phyloP scores from a whole-genome alignment of 1,140 invertebrate genomes.

The Heliconius congener region DNA sequence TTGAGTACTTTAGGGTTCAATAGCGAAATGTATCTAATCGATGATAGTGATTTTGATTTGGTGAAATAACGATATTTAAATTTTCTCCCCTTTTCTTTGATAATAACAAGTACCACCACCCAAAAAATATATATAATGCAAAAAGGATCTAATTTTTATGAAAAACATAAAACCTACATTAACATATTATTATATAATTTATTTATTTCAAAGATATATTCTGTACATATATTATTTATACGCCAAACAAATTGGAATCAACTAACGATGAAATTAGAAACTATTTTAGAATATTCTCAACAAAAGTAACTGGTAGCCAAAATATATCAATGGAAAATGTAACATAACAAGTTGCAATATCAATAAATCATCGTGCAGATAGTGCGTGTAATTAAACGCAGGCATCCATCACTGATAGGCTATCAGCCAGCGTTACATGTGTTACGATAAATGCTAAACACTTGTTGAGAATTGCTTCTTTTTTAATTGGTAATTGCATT shows the following conservation, averaged over 20 bases:
- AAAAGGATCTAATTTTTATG: too few relatives aligned
- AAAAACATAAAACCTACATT: too few relatives aligned
- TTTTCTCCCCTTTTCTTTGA: too few relatives aligned
- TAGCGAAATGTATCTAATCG: not conserved
- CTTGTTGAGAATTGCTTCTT: not conserved
- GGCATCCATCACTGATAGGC: conserved; percentile 45
- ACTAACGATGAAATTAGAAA: not conserved
- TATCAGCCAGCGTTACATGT: conserved; percentile 38
- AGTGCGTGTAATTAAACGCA: conserved; percentile 43
- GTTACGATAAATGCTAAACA: conserved; percentile 36
- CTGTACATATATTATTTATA: too few relatives aligned
- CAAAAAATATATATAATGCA: too few relatives aligned
- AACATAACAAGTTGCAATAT: conserved; percentile 40
- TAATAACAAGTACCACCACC: too few relatives aligned
- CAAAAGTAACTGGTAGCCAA: conserved; percentile 12
- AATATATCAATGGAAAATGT: conserved; percentile 21
- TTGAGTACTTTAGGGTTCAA: not conserved
- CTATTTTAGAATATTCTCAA: not conserved
- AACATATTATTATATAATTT: too few relatives aligned
- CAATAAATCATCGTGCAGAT: conserved; percentile 48
- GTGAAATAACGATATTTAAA: too few relatives aligned
- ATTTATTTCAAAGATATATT: too few relatives aligned
- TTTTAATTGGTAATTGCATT: not conserved
- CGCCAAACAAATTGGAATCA: not conserved
- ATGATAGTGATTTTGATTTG: not conserved